Evolutionary conservation across 2,797 vertebrate genomes (phyloP).

Genomic region (Arctocebus calabarensis): DNA sequence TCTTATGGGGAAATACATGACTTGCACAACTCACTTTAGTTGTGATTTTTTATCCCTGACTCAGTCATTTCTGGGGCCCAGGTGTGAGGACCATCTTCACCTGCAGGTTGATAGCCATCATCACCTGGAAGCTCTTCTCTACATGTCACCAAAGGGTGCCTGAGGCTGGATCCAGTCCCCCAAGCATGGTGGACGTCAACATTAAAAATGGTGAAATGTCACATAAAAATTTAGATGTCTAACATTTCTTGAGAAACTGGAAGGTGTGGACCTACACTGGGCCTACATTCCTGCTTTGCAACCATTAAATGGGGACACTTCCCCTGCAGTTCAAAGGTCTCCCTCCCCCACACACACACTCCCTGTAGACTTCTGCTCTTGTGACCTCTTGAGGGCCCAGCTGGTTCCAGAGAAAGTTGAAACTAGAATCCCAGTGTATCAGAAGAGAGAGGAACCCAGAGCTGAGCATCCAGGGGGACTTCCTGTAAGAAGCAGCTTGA

Average conservation of each 20-base stretch:
- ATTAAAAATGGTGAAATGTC: not conserved
- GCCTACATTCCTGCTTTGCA: not conserved
- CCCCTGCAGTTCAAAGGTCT: not conserved
- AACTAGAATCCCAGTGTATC: not conserved
- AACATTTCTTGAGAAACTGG: conserved; percentile 53
- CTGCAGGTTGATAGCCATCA: not conserved
- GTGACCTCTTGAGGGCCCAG: not conserved
- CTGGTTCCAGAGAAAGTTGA: not conserved
- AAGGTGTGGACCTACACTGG: not conserved
- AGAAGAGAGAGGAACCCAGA: not conserved
- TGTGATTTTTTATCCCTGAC: not conserved
- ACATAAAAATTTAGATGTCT: not conserved
- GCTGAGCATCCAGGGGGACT: not conserved
- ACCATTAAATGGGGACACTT: not conserved
- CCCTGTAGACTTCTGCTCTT: not conserved
- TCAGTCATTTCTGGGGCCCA: not conserved
- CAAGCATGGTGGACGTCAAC: not conserved
- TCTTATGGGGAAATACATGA: not conserved
- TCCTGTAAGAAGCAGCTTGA: not conserved
- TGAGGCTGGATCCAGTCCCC: not conserved
- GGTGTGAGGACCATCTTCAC: not conserved
- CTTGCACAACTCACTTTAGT: not conserved
- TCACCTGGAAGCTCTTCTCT: not conserved
- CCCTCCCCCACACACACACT: not conserved
- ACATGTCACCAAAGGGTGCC: not conserved